Evolutionary conservation across 37 sponge, comb jelly and placozoan genomes (phyloP), one percentile per base, ranked within the genome.

Genomic region (Beroe ovata): DNA sequence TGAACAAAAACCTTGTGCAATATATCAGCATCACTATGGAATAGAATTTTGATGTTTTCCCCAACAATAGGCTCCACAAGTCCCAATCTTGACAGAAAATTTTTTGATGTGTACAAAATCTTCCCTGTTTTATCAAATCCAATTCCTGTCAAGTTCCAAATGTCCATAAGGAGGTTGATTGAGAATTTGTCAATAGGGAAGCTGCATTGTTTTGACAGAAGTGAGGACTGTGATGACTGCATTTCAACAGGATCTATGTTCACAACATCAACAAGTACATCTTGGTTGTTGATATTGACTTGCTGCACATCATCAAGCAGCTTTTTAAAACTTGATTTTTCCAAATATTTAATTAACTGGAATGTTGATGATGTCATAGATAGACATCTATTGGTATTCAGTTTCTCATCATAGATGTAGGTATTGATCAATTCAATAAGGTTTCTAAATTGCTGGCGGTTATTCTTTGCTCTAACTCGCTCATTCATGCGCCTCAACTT

Each of bases 401-500:
- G 84, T 26, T 35, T 77, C 21, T 66, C 69, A 32, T 66, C 69
- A 33, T 66, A 66, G 16, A 66, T 30, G 30, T 66, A 66, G 25
- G 25, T 66, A 30, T 66, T 66, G 2, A 66, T 26, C 8, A 33
- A 37, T 16, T 66, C 69, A 32, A 66, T 66, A 1, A 66, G 36
- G 35, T 66, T 66, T 32, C 69, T 66, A 37, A 66, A 66, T 30
- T 66, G 36, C 35, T 66, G 69, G 16, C 69, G 25, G 35, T 66
- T 66, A 66, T 66, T 66, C 36, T 66, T 66, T 66, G 69, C 69
- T 32, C 69, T 2, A 32, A 66, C 69, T 32, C 69, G 69, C 34
- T 66, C 69, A 66, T 66, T 66, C 54, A 47, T 47, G 54, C 54
- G 54, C 54, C 54, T 47, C 54, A 47, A 47, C 6, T 47, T 47